phyloP scores from a whole-genome alignment of 2,797 vertebrate genomes.

The Ctenosaura bakeri region DNA sequence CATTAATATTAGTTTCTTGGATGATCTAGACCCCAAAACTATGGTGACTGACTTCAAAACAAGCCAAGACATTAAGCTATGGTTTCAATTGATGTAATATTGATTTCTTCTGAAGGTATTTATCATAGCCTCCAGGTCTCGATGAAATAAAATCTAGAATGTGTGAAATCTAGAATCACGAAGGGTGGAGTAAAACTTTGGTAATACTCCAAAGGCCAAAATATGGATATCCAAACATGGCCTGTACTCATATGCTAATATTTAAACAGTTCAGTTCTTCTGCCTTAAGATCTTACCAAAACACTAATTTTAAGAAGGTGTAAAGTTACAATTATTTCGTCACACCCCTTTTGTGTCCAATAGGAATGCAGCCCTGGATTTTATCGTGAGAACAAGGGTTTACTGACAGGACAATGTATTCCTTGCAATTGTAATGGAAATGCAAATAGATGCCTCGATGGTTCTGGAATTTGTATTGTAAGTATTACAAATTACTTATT shows the following conservation, averaged over 20 bases:
- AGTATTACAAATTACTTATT: conserved; percentile 74
- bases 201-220: background rate
- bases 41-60: background rate
- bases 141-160: background rate
- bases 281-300: background rate
- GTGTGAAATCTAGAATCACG: no score
- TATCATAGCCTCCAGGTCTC: no score
- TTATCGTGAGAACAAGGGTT: conserved; percentile 84
- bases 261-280: background rate
- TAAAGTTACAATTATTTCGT: background rate
- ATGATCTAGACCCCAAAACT: background rate
- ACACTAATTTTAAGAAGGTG: background rate
- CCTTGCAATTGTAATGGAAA: conserved; percentile 91
- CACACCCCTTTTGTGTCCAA: background rate
- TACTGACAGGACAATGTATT: conserved; percentile 84
- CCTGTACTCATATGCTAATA: background rate
- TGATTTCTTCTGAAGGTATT: background rate
- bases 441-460: conserved; percentile 88
- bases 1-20: background rate
- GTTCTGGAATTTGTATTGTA: conserved; percentile 91
- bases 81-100: background rate
- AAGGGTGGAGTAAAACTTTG: background rate
- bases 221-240: no score
- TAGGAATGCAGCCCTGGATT: conserved; percentile 90
- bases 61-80: background rate